These are phyloP conservation scores for Dromiciops gliroides DNA, from an alignment of 2,113 vertebrate species.

Conservation along the genomic window DNA sequence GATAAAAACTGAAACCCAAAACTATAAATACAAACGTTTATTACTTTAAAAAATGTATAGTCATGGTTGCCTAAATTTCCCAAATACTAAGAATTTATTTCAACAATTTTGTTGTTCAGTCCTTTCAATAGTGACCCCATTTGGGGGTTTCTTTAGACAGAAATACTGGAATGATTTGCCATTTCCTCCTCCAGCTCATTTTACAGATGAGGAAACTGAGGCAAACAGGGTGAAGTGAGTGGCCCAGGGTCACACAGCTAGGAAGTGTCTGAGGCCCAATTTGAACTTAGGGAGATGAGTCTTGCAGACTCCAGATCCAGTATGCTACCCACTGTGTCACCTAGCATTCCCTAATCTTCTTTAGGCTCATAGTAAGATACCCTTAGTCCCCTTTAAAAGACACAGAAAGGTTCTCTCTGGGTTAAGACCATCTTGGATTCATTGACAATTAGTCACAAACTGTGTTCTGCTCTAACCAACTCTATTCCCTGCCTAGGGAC, in stretches of 20 bases:
- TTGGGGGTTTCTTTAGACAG: background rate
- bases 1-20: too few relatives aligned
- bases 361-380: background rate
- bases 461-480: background rate
- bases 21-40: too few relatives aligned
- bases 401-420: background rate
- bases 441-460: background rate
- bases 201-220: background rate
- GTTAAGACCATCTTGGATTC: background rate
- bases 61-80: too few relatives aligned
- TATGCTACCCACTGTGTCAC: background rate
- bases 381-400: background rate
- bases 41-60: too few relatives aligned
- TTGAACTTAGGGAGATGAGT: background rate
- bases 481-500: background rate
- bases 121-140: background rate
- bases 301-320: background rate
- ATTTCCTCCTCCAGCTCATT: background rate
- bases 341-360: background rate
- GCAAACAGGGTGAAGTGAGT: background rate
- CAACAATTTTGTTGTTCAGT: background rate
- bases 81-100: background rate
- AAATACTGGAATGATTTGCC: background rate
- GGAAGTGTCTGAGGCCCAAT: background rate
- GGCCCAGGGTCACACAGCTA: background rate